Conservation (phyloP, 2,888 invertebrate genomes). For the Ophioninae sp. region DNA sequence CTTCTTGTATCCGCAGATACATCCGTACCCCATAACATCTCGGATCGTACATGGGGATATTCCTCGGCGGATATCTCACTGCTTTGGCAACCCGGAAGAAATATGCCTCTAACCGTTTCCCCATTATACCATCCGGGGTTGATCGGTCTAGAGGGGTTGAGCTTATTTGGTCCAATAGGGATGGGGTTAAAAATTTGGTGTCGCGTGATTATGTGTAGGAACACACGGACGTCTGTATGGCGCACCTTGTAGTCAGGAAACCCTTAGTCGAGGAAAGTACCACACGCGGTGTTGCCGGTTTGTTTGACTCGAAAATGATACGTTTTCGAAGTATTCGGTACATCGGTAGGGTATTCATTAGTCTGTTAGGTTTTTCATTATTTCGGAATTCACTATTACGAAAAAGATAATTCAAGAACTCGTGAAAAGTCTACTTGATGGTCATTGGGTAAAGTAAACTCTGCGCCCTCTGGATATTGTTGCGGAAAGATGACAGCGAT, state of each 20-base stretch:
- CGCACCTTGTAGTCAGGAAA: constrained; percentile 62
- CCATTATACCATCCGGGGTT: constrained; percentile 71
- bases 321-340: no score
- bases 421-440: no score
- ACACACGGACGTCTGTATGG: constrained; percentile 24
- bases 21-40: constrained; percentile 49
- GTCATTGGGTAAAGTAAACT: no score
- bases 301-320: no score
- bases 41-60: constrained; percentile 63
- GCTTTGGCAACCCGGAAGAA: constrained; percentile 72
- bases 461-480: no score
- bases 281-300: background rate
- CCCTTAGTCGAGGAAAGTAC: constrained; percentile 33
- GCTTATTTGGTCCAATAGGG: constrained; percentile 70
- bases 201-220: background rate
- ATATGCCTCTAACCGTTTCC: constrained; percentile 77
- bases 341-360: no score
- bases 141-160: constrained; percentile 69
- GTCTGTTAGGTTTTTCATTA: no score
- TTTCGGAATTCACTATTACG: no score
- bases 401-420: no score
- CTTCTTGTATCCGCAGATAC: constrained; percentile 17
- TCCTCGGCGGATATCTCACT: constrained; percentile 64
- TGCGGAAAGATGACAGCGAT: no score
- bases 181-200: constrained; percentile 64